Evolutionary conservation across 2,888 invertebrate species (phyloP).

Genomic region (Orthonevra nobilis): DNA sequence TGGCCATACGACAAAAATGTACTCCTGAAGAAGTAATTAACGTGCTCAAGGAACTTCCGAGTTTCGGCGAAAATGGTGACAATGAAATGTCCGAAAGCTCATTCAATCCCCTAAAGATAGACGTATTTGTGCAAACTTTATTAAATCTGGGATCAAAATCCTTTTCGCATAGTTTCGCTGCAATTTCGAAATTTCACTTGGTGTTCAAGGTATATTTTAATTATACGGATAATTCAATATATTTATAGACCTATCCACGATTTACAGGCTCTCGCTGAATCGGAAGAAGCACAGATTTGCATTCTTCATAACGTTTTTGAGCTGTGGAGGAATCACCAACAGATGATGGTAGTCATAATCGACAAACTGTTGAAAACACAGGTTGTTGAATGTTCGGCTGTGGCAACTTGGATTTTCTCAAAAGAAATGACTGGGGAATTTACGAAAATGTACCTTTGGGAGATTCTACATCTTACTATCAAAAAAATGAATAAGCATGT

Average conservation of each 20-base stretch:
- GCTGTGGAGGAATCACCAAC: conserved; percentile 97
- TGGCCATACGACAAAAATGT: conserved; percentile 93
- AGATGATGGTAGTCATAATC: conserved; percentile 97
- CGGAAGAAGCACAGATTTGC: conserved; percentile 97
- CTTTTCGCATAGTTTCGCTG: conserved; percentile 98
- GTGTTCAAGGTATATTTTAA: conserved; percentile 88
- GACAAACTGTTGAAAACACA: conserved; percentile 99
- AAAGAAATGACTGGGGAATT: conserved; percentile 95
- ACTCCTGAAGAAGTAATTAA: conserved; percentile 93
- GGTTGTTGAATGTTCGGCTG: conserved; percentile 97
- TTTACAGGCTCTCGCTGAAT: conserved; percentile 90
- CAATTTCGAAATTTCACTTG: conserved; percentile 97
- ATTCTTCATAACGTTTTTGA: conserved; percentile 95
- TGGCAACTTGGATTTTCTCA: conserved; percentile 98
- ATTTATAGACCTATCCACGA: not conserved
- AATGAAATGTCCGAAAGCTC: conserved; percentile 85
- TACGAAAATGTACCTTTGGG: conserved; percentile 97
- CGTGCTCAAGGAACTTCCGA: conserved; percentile 92
- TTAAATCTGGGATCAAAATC: conserved; percentile 97
- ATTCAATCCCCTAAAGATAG: conserved; percentile 96
- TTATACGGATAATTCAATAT: not conserved
- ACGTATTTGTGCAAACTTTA: conserved; percentile 97
- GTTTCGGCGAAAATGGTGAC: conserved; percentile 84
- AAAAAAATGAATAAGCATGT: conserved; percentile 98
- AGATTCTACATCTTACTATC: conserved; percentile 96